Evolutionary conservation across 2,113 vertebrate genomes (phyloP).

Genomic region (Pangasianodon gigas): DNA sequence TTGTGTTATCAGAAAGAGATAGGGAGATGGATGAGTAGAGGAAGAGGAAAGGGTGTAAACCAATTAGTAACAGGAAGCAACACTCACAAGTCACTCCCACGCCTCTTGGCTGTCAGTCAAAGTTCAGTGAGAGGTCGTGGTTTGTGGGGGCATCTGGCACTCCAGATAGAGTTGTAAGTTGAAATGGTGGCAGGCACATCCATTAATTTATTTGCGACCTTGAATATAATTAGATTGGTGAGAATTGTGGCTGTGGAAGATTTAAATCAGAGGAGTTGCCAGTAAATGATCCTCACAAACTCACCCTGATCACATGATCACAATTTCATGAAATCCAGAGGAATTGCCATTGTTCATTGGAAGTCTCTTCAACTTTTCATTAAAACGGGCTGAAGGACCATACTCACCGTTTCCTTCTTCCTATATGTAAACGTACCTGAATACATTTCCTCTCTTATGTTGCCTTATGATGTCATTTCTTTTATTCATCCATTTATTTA

Average conservation of each 20-base stretch:
- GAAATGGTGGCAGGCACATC: not conserved
- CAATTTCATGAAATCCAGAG: not conserved
- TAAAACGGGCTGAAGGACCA: not conserved
- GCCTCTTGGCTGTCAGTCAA: slow-evolving; percentile 11
- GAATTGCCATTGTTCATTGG: not conserved
- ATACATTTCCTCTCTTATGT: not conserved
- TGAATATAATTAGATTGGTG: not conserved
- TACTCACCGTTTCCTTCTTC: not conserved
- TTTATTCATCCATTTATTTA: slow-evolving; percentile 29
- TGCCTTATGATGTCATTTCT: not conserved
- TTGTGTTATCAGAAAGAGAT: slow-evolving; percentile 1
- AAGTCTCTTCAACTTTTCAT: not conserved
- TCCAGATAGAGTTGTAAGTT: not conserved
- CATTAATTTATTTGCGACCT: not conserved
- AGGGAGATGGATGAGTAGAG: not conserved
- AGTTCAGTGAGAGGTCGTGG: not conserved
- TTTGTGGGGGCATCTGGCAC: not conserved
- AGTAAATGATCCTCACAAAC: not conserved
- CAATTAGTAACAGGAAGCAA: slow-evolving; percentile 36
- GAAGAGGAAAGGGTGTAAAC: slow-evolving; percentile 29
- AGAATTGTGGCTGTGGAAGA: not conserved
- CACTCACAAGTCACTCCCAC: slow-evolving; percentile 9
- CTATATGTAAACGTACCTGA: not conserved
- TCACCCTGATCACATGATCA: not conserved
- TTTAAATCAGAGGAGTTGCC: not conserved